Conservation (phyloP, 2,113 vertebrate genomes). For the Patagioenas fasciata region DNA sequence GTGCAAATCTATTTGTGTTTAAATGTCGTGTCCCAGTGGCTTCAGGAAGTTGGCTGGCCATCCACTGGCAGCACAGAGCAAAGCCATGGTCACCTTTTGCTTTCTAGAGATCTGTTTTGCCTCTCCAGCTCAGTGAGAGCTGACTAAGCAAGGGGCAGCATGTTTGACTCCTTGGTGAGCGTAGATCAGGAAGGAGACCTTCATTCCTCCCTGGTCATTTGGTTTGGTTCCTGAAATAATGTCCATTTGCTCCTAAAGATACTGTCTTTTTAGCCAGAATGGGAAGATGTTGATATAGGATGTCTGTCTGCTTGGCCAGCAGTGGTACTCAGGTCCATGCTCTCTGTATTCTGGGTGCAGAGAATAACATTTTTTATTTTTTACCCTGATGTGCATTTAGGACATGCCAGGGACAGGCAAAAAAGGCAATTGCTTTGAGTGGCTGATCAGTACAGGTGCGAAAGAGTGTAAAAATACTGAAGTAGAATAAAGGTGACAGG, state of each 20-base stretch:
- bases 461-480: background rate
- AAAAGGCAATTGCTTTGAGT: background rate
- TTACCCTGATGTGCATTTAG: background rate
- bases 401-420: background rate
- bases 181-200: background rate
- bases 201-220: background rate
- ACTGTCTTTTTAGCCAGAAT: background rate
- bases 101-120: background rate
- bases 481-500: background rate
- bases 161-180: background rate
- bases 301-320: background rate
- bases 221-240: background rate
- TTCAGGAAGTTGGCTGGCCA: background rate
- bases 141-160: background rate
- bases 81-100: background rate
- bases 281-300: background rate
- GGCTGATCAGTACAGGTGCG: background rate
- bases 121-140: background rate
- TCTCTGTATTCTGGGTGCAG: background rate
- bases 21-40: background rate
- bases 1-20: background rate
- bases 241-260: accelerated
- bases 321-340: background rate
- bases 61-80: background rate
- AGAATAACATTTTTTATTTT: background rate